phyloP scores from a whole-genome alignment of 2,113 vertebrate species.

The Leucopsar rothschildi region DNA sequence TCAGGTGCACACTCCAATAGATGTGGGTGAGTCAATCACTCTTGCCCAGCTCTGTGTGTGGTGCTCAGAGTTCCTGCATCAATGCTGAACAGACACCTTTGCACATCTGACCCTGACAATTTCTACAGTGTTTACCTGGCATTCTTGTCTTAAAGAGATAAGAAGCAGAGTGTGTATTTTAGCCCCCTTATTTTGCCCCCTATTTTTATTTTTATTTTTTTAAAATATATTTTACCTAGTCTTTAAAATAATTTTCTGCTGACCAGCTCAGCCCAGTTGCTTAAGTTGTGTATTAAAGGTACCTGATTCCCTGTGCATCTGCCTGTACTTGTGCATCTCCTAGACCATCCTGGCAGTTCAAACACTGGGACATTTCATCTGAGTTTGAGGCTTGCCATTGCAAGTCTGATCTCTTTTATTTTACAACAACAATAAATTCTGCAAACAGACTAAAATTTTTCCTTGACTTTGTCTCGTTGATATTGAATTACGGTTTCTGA shows the following conservation, averaged over 20 bases:
- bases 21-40: rapidly evolving
- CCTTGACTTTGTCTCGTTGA: neutral
- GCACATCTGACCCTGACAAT: neutral
- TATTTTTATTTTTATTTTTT: rapidly evolving
- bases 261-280: neutral
- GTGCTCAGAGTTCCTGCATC: neutral
- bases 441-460: neutral
- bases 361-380: neutral
- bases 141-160: neutral
- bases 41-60: neutral
- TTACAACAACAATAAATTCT: neutral
- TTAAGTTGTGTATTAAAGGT: neutral
- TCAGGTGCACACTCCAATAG: neutral
- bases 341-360: neutral
- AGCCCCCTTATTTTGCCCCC: rapidly evolving
- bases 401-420: neutral
- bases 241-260: neutral
- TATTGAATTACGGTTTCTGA: neutral
- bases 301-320: neutral
- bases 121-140: neutral
- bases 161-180: neutral
- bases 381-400: neutral
- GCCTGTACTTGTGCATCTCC: neutral
- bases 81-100: neutral
- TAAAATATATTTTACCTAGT: neutral